Evolutionary conservation across 2,888 invertebrate genomes (phyloP).

Genomic region (Nesidiocoris tenuis): DNA sequence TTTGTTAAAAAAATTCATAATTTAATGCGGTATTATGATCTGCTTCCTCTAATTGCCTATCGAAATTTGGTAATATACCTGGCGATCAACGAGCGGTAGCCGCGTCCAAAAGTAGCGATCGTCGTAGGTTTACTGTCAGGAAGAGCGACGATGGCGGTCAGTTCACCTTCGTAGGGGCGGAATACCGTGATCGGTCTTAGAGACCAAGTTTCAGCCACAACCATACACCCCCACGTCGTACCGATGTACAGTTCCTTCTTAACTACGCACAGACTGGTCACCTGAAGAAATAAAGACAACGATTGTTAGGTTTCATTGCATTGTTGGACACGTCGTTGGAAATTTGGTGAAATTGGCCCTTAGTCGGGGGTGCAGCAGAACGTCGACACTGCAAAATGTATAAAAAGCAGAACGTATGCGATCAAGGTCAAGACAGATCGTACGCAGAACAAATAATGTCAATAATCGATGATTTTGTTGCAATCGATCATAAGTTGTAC

Average conservation of each 20-base stretch:
- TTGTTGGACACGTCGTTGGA: no score
- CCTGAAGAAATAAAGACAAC: no score
- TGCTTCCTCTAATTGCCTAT: no score
- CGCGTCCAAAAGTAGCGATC: constrained; percentile 77
- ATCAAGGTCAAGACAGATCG: no score
- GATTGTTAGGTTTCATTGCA: no score
- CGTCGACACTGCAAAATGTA: no score
- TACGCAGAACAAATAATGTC: neutral
- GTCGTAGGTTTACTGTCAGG: constrained; percentile 54
- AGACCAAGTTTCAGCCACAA: constrained; percentile 78
- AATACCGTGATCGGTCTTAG: constrained; percentile 89
- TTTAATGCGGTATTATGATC: neutral
- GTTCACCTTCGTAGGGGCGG: constrained; percentile 83
- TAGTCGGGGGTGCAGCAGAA: no score
- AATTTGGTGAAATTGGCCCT: no score
- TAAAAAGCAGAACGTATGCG: no score
- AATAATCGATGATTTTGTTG: no score
- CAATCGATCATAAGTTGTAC: no score
- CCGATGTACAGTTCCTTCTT: constrained; percentile 80
- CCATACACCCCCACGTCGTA: constrained; percentile 91
- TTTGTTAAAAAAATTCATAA: neutral
- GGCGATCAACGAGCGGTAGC: constrained; percentile 71
- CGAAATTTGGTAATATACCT: constrained; percentile 32
- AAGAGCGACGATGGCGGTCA: constrained; percentile 65
- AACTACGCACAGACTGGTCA: constrained; percentile 68